phyloP scores from a whole-genome alignment of 2,888 invertebrate genomes.

The Cataglyphis cursor region DNA sequence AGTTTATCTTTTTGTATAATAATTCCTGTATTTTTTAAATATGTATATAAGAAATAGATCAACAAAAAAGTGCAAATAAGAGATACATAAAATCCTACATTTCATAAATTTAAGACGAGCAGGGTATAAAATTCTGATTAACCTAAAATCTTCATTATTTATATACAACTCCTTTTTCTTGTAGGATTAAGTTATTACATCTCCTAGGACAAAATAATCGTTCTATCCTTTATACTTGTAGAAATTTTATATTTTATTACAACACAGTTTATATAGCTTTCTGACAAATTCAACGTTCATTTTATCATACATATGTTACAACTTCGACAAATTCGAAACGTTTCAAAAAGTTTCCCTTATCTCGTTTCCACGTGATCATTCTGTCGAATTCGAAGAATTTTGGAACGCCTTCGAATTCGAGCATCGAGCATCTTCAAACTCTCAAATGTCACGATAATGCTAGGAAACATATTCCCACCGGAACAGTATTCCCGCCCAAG shows the following conservation, averaged over 20 bases:
- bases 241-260: not conserved
- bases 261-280: not conserved
- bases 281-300: not conserved
- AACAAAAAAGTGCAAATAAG: not conserved
- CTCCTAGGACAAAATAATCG: too few relatives aligned
- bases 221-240: not conserved
- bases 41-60: not conserved
- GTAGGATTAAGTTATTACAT: not conserved
- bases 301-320: not conserved
- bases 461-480: conserved; percentile 39
- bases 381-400: conserved; percentile 18
- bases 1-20: not conserved
- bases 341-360: not conserved
- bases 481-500: not conserved
- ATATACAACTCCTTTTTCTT: not conserved
- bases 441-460: not conserved
- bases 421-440: not conserved
- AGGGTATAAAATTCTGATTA: not conserved
- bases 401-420: not conserved
- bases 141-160: not conserved
- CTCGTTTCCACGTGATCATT: conserved; percentile 11
- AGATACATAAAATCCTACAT: not conserved
- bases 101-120: not conserved
- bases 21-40: not conserved
- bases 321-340: not conserved